These are phyloP conservation scores for Porites lobata DNA, from an alignment of 92 coral and sea anemone genomes.

Conservation along the genomic window DNA sequence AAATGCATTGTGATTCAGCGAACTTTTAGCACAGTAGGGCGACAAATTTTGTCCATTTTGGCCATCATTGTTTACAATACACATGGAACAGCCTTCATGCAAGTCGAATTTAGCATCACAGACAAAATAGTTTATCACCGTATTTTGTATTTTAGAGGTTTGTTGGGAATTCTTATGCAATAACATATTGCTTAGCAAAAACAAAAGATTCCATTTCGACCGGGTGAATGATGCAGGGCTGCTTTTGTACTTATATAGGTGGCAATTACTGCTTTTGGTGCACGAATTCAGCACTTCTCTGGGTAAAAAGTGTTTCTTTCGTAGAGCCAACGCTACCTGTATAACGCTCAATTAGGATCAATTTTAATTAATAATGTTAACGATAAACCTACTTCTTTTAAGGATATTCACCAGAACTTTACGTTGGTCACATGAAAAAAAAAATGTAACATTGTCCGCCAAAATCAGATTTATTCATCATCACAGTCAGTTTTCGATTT, in stretches of 20 bases:
- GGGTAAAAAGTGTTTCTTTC: background rate
- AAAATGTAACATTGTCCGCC: background rate
- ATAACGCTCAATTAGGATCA: slow-evolving; percentile 5
- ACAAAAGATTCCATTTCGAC: background rate
- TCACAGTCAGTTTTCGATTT: no score
- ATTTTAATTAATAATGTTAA: slow-evolving; percentile 3
- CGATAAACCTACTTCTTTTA: background rate
- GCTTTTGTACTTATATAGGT: background rate
- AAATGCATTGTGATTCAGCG: background rate
- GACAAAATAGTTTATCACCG: background rate
- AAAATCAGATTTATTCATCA: no score
- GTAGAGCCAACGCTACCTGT: slow-evolving; percentile 8
- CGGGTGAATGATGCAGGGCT: background rate
- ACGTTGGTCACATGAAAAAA: slow-evolving; percentile 7
- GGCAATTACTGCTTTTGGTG: background rate
- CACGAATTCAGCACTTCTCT: background rate
- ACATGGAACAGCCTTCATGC: background rate
- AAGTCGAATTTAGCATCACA: slow-evolving; percentile 14
- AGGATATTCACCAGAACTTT: background rate
- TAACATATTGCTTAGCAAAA: background rate
- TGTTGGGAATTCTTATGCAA: slow-evolving; percentile 7
- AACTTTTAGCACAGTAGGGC: background rate
- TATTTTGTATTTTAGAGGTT: background rate
- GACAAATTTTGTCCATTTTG: background rate
- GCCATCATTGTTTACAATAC: background rate